These are phyloP conservation scores for Macrostomum cliftonense DNA, from an alignment of 2,888 invertebrate species.

Conservation along the genomic window DNA sequence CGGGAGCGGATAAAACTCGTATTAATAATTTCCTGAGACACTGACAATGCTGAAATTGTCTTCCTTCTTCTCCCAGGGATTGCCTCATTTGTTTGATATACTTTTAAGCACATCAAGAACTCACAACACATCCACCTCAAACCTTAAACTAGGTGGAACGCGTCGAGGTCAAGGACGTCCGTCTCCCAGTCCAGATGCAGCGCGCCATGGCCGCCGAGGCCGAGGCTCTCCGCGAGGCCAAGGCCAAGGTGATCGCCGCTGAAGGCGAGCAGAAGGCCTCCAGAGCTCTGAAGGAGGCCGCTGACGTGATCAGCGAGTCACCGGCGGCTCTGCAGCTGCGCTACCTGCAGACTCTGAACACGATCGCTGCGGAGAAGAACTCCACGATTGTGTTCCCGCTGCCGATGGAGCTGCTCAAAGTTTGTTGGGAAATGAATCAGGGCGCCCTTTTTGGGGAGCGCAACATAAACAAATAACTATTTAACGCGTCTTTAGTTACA, in stretches of 20 bases:
- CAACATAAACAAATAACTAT: too few species aligned
- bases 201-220: background rate
- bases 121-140: too few species aligned
- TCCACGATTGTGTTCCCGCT: background rate
- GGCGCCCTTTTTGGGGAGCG: too few species aligned
- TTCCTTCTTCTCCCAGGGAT: too few species aligned
- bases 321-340: background rate
- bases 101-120: too few species aligned
- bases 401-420: background rate
- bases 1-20: too few species aligned
- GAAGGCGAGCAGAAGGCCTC: constrained; percentile 1
- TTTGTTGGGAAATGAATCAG: background rate
- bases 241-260: constrained; percentile 5
- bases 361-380: background rate
- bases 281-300: background rate
- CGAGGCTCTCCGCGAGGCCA: background rate
- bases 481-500: too few species aligned
- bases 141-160: too few species aligned
- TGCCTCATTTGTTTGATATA: too few species aligned
- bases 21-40: too few species aligned
- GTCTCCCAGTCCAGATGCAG: background rate
- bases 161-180: background rate
- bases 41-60: too few species aligned
- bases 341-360: background rate
- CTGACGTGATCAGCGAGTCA: background rate